Conservation (phyloP, 2,888 invertebrate genomes). For the Cephalotes varians region DNA sequence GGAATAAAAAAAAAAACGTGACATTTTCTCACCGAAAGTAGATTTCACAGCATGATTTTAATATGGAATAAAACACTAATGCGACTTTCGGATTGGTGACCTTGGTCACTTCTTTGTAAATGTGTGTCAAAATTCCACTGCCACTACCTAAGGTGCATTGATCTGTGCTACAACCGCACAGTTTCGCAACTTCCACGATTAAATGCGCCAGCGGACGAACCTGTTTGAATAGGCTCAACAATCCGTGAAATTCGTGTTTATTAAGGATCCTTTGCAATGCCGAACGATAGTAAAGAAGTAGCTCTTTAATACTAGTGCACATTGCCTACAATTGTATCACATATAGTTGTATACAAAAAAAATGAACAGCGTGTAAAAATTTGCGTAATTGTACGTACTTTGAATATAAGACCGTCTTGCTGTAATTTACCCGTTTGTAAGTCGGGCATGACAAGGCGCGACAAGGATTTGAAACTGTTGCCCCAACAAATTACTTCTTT, state of each 20-base stretch:
- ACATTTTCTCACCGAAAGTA: conserved; percentile 87
- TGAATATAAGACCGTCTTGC: conserved; percentile 82
- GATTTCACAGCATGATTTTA: conserved; percentile 87
- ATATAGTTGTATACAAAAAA: conserved; percentile 36
- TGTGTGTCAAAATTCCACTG: conserved; percentile 88
- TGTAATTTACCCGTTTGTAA: conserved; percentile 74
- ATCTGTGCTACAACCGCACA: conserved; percentile 78
- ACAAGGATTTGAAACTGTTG: conserved; percentile 81
- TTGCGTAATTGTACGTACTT: conserved; percentile 65
- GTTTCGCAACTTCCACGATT: conserved; percentile 79
- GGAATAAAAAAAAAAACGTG: background rate
- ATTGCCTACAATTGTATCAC: conserved; percentile 75
- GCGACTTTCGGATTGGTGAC: conserved; percentile 88
- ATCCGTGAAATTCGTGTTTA: conserved; percentile 61
- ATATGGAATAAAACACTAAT: conserved; percentile 87
- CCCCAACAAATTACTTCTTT: conserved; percentile 80
- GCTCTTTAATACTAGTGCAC: conserved; percentile 81
- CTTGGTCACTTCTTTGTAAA: conserved; percentile 89
- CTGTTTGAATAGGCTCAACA: conserved; percentile 75
- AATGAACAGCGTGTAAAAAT: background rate
- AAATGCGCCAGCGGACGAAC: conserved; percentile 78
- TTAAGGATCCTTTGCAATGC: conserved; percentile 77
- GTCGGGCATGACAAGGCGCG: conserved; percentile 73
- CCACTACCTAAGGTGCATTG: conserved; percentile 84
- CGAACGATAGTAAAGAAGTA: conserved; percentile 82